phyloP scores from a whole-genome alignment of 2,888 invertebrate species.

The Melipona beecheii region DNA sequence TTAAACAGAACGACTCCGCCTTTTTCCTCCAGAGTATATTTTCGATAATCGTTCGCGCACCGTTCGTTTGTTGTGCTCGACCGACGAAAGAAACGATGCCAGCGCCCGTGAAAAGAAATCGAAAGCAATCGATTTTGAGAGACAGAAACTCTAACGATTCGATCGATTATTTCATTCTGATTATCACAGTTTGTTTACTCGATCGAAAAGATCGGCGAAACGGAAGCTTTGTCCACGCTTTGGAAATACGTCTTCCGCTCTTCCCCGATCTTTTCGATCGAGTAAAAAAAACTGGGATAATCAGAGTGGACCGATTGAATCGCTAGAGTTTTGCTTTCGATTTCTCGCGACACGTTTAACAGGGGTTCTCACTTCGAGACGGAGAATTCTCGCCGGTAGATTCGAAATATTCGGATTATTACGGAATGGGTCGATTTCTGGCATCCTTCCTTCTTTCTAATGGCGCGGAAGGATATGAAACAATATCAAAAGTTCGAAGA shows the following conservation, averaged over 20 bases:
- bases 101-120: not conserved
- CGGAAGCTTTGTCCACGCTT: too few relatives aligned
- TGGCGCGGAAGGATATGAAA: too few relatives aligned
- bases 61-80: not conserved
- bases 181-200: not conserved
- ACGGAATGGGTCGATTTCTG: not conserved
- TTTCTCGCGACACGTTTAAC: too few relatives aligned
- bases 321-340: too few relatives aligned
- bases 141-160: too few relatives aligned
- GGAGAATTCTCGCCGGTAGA: not conserved
- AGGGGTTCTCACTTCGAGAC: too few relatives aligned
- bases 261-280: not conserved
- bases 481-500: not conserved
- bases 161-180: not conserved
- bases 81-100: constrained; percentile 17
- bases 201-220: too few relatives aligned
- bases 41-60: constrained; percentile 58
- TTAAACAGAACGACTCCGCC: constrained; percentile 58
- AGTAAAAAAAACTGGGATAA: not conserved
- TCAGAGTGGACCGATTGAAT: not conserved
- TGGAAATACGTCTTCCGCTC: too few relatives aligned
- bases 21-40: constrained; percentile 64
- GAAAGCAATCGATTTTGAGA: too few relatives aligned
- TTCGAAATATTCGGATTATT: not conserved
- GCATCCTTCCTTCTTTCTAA: constrained; percentile 25